Base-by-base conservation (phyloP, 2,888 invertebrate genomes). In the Unio pictorum region DNA sequence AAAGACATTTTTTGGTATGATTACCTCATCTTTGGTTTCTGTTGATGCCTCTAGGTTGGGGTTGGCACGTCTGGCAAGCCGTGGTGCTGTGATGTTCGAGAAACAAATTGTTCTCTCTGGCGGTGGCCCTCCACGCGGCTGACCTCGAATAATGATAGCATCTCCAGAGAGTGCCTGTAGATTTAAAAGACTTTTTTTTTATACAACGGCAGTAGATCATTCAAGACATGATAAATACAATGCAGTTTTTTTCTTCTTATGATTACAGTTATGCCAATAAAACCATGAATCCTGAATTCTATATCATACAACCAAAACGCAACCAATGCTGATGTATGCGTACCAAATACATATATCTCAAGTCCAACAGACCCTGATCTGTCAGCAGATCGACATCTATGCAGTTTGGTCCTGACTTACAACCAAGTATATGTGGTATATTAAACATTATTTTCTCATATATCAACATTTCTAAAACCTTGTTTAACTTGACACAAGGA, bases 121-220 rank as follows among this genome's bases (percentile, higher is more conserved):
- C 57, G 96, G 96, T 26, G 96, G 96, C 18, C 91, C 91, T 70
- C 93, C 93, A 87, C 93, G 93, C 0, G 95, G 94, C 78, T 94
- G 93, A 75, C 94, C 96, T 87, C 97, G 93, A 83, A 99, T 95
- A 64, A 98, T 94, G 72, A 99, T 93, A 71, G 98, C 95, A 91
- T 99, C 99, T 71, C 99, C 99, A 73, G 99, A 98, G 75, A 96
- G 92, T 76, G 99, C 95, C 98, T 99, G 68, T 81, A 64, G 45
- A 15, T 45, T 45, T 26, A 18, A 59, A 26, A 6, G 7, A 59
- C 5, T 59, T 59, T 18, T 54, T 20, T 54, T 55, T 23, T 23
- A 23, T 23, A 62, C 26, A 30, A 23, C 23, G 45, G 34, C 26
- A 59, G 28, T 26, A 59, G 60, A n/a, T 59, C 4, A 20, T 15